Conservation (phyloP, 2,797 vertebrate genomes). For the Tenualosa thibaudeaui region DNA sequence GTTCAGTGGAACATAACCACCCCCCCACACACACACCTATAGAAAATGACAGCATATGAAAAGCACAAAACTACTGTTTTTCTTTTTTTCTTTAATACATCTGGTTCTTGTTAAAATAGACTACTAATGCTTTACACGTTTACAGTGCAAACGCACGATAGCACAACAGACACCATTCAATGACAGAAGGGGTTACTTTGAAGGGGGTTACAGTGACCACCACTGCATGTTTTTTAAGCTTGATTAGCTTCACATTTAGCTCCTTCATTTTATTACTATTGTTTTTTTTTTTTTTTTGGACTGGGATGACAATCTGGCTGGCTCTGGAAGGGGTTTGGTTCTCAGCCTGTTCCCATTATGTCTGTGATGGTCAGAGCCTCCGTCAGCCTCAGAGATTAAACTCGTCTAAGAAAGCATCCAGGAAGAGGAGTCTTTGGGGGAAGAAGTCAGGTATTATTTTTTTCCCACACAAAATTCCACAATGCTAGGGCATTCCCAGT, state of each 20-base stretch:
- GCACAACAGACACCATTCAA: constrained; percentile 71
- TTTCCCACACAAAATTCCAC: not conserved
- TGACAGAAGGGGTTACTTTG: constrained; percentile 62
- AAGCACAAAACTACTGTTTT: not conserved
- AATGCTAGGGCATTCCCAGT: constrained; percentile 21
- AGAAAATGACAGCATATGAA: not conserved
- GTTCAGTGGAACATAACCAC: too few species aligned
- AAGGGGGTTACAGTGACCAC: constrained; percentile 67
- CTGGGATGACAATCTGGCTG: not conserved
- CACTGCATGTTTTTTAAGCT: constrained; percentile 58
- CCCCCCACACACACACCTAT: not conserved
- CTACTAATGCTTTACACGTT: constrained; percentile 66
- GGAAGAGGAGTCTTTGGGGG: constrained; percentile 38
- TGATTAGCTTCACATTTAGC: constrained; percentile 60
- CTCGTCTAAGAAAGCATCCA: constrained; percentile 8
- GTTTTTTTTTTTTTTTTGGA: constrained; percentile 39
- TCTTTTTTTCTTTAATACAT: constrained; percentile 56
- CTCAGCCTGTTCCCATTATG: not conserved
- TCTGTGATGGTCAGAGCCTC: constrained; percentile 27
- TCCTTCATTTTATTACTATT: constrained; percentile 47
- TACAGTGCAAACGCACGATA: constrained; percentile 74
- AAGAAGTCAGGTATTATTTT: not conserved
- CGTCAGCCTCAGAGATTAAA: constrained; percentile 50
- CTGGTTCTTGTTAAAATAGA: constrained; percentile 67
- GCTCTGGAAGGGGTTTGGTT: not conserved